These are phyloP conservation scores for Mormyrus lacerda DNA, from an alignment of 2,113 vertebrate species.

Conservation along the genomic window DNA sequence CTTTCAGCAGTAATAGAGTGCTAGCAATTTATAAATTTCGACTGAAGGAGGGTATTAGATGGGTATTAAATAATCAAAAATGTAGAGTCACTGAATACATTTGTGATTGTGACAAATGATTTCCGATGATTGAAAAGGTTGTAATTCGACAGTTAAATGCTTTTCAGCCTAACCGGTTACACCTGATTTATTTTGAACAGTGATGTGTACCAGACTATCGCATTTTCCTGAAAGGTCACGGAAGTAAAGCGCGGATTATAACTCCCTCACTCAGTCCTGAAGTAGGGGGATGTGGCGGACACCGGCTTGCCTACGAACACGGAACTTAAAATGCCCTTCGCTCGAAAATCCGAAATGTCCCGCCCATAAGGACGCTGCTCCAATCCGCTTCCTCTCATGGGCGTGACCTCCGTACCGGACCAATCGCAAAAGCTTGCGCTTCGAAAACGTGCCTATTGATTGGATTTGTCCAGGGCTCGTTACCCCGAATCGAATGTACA, in stretches of 20 bases:
- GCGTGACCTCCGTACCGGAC: background rate
- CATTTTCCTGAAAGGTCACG: background rate
- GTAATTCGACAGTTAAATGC: background rate
- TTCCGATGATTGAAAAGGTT: background rate
- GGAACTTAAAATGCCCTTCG: background rate
- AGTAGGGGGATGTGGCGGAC: background rate
- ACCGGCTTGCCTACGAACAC: slow-evolving; percentile 6
- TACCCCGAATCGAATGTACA: background rate
- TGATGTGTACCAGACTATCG: background rate
- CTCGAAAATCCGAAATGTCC: background rate
- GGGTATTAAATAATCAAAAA: background rate
- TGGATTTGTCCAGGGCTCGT: background rate
- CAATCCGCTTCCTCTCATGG: background rate
- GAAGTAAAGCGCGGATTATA: background rate
- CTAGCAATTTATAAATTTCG: background rate
- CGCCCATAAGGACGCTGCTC: background rate
- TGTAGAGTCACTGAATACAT: background rate
- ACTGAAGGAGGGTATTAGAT: background rate
- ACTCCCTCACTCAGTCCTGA: background rate
- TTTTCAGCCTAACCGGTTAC: background rate
- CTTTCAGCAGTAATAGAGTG: background rate
- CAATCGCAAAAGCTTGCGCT: background rate
- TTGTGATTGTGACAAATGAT: background rate
- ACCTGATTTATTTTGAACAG: background rate
- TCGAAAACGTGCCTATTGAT: background rate